A percentile compares a stretch with the other conserved stretches of the same genome.
These are phyloP conservation scores for Xanthorhoe spadicearia DNA, from an alignment of 2,888 invertebrate genomes.

Conservation along the genomic window DNA sequence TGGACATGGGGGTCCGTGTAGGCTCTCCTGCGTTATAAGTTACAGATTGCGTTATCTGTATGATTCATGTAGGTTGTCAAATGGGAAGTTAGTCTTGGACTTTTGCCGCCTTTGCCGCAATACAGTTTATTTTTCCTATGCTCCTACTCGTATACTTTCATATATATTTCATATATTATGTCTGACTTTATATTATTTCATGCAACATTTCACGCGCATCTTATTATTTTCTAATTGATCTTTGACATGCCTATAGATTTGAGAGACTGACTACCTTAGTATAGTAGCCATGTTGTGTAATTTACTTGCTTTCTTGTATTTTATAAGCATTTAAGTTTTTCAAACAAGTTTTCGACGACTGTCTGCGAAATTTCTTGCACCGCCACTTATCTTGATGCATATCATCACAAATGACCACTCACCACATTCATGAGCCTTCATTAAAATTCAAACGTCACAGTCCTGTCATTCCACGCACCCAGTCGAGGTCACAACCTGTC, in stretches of 20 bases:
- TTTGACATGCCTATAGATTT: too few relatives aligned
- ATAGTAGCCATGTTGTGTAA: too few relatives aligned
- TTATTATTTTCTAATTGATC: too few relatives aligned
- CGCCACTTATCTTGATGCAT: too few relatives aligned
- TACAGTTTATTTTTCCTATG: background rate
- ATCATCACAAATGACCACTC: background rate
- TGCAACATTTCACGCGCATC: too few relatives aligned
- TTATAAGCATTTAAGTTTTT: too few relatives aligned
- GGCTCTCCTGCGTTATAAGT: constrained; percentile 52
- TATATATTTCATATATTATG: background rate
- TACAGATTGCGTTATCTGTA: constrained; percentile 46
- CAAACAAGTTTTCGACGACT: too few relatives aligned
- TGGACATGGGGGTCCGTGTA: constrained; percentile 48
- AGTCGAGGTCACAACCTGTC: constrained; percentile 27
- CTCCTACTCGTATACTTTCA: background rate
- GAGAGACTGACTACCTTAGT: too few relatives aligned
- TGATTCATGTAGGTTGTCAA: constrained; percentile 34
- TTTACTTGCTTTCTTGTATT: too few relatives aligned
- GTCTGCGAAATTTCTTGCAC: too few relatives aligned
- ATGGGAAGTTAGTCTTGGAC: constrained; percentile 9
- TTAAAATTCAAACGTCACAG: constrained; percentile 6
- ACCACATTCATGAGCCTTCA: background rate
- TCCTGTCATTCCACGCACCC: constrained; percentile 1
- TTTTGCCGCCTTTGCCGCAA: background rate
- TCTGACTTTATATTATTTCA: too few relatives aligned